A percentile compares a stretch with the other conserved stretches of the same genome.
These are phyloP conservation scores for Prorops nasuta DNA, from an alignment of 1,140 invertebrate species.

Conservation along the genomic window DNA sequence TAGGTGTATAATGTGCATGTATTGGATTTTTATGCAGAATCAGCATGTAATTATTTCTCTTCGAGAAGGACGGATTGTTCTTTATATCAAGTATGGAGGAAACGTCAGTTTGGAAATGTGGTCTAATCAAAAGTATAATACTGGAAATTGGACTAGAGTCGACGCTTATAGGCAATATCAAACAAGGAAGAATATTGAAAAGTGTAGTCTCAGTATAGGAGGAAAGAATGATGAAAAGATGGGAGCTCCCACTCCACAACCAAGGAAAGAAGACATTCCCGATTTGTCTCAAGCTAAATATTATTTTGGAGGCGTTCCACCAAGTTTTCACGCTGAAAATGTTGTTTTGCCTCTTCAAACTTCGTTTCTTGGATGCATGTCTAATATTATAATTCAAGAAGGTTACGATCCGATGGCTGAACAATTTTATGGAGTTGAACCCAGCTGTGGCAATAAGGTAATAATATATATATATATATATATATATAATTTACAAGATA, in stretches of 20 bases:
- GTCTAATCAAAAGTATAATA: slow-evolving; percentile 75
- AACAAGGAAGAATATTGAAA: slow-evolving; percentile 52
- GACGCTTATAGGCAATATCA: slow-evolving; percentile 61
- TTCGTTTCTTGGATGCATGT: slow-evolving; percentile 80
- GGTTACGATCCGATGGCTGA: slow-evolving; percentile 65
- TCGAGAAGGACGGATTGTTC: slow-evolving; percentile 72
- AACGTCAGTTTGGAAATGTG: slow-evolving; percentile 66
- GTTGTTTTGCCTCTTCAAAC: slow-evolving; percentile 53
- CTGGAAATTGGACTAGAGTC: slow-evolving; percentile 75
- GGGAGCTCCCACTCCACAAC: slow-evolving; percentile 63
- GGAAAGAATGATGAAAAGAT: slow-evolving; percentile 72
- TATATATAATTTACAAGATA: too few relatives aligned
- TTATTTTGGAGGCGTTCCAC: slow-evolving; percentile 80
- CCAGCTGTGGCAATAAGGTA: slow-evolving; percentile 72
- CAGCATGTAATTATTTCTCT: slow-evolving; percentile 77
- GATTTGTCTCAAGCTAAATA: slow-evolving; percentile 65
- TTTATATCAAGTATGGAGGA: slow-evolving; percentile 70
- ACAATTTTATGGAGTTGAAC: slow-evolving; percentile 74
- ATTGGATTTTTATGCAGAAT: too few relatives aligned
- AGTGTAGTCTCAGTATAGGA: slow-evolving; percentile 60
- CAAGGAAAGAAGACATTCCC: slow-evolving; percentile 61
- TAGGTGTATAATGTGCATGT: too few relatives aligned
- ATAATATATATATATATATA: slow-evolving; percentile 30
- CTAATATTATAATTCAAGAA: slow-evolving; percentile 72
- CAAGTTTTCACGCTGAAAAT: slow-evolving; percentile 57